These are phyloP conservation scores for Drosophila gunungcola DNA, from an alignment of 1,140 invertebrate genomes.

Conservation along the genomic window DNA sequence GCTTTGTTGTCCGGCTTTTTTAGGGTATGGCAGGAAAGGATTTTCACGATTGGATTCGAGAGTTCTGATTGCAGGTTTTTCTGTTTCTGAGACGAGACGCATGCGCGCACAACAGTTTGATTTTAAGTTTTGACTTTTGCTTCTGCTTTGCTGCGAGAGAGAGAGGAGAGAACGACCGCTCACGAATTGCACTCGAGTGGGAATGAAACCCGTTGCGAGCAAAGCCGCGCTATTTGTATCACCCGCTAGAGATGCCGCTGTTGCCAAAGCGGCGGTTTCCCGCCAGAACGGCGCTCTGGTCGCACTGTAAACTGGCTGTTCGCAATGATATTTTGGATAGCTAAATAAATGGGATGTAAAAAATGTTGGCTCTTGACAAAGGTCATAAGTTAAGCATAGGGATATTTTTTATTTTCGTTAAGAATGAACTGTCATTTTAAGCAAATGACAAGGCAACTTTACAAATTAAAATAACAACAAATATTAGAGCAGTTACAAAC, in stretches of 20 bases:
- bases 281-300: not conserved
- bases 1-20: slow-evolving; percentile 47
- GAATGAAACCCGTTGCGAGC: slow-evolving; percentile 65
- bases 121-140: slow-evolving; percentile 15
- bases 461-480: too few relatives aligned
- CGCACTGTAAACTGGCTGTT: not conserved
- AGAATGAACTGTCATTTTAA: too few relatives aligned
- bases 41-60: slow-evolving; percentile 44
- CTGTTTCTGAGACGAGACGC: slow-evolving; percentile 25
- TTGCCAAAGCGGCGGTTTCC: not conserved
- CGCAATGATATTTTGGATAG: not conserved
- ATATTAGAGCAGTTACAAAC: too few relatives aligned
- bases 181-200: slow-evolving; percentile 68
- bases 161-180: slow-evolving; percentile 57
- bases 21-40: slow-evolving; percentile 49
- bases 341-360: too few relatives aligned
- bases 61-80: slow-evolving; percentile 33
- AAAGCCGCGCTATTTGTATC: slow-evolving; percentile 52
- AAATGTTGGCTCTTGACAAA: too few relatives aligned
- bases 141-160: slow-evolving; percentile 25
- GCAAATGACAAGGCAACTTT: too few relatives aligned
- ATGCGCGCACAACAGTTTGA: slow-evolving; percentile 44
- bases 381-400: too few relatives aligned
- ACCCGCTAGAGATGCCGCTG: slow-evolving; percentile 5
- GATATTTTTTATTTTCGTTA: too few relatives aligned